phyloP scores from a whole-genome alignment of 92 coral and sea anemone genomes.

The Parazoanthus darwini region DNA sequence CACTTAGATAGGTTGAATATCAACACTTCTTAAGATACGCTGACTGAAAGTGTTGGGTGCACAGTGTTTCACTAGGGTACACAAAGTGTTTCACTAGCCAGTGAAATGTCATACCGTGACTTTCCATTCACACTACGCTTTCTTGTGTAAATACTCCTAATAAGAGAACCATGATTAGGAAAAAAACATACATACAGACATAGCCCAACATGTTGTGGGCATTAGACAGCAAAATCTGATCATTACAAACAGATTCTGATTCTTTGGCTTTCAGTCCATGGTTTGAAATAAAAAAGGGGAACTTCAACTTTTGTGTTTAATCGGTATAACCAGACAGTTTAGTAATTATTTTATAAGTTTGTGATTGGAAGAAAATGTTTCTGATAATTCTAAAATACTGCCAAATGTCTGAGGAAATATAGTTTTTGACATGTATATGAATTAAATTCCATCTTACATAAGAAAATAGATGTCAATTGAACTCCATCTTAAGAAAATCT shows the following conservation, averaged over 20 bases:
- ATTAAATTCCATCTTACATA: too few species aligned
- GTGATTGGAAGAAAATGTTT: background rate
- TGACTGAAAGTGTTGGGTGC: conserved; percentile 9
- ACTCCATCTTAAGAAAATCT: background rate
- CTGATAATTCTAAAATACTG: background rate
- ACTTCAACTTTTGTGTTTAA: background rate
- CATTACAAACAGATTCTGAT: background rate
- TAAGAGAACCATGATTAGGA: conserved; percentile 39
- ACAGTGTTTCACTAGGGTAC: background rate
- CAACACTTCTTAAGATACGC: background rate
- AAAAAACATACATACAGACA: conserved; percentile 14
- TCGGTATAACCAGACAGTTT: background rate
- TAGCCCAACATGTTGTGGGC: conserved; percentile 9
- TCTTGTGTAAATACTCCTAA: conserved; percentile 42
- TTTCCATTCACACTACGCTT: conserved; percentile 45
- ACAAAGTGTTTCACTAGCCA: conserved; percentile 29
- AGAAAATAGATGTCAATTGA: too few species aligned
- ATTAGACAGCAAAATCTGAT: conserved; percentile 1
- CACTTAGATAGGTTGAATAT: background rate
- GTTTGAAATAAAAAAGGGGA: background rate
- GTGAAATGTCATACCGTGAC: conserved; percentile 47
- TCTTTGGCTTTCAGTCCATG: background rate
- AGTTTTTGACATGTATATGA: too few species aligned
- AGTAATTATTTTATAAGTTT: background rate
- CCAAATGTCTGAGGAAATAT: too few species aligned